phyloP scores from a whole-genome alignment of 2,888 invertebrate species.

The Nowickia ferox region DNA sequence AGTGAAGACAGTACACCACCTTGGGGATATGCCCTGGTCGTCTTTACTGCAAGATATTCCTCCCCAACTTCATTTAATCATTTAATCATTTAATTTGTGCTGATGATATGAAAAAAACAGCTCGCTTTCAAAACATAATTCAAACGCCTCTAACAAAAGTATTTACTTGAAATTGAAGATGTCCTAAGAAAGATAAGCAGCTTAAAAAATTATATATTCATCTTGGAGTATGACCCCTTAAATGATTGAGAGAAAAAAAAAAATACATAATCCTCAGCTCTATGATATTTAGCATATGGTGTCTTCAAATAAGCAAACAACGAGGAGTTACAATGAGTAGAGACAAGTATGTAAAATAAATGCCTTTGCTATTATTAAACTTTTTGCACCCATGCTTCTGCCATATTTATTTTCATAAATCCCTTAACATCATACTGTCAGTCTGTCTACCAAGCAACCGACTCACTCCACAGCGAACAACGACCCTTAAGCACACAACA shows the following conservation, averaged over 20 bases:
- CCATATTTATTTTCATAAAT: conserved; percentile 51
- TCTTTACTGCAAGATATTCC: too few relatives aligned
- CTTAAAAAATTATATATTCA: conserved; percentile 73
- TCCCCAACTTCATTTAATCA: too few relatives aligned
- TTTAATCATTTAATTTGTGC: not conserved
- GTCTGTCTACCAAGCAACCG: conserved; percentile 19
- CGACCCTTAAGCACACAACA: conserved; percentile 69
- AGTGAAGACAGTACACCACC: too few relatives aligned
- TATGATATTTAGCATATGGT: conserved; percentile 72
- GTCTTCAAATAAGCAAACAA: conserved; percentile 54
- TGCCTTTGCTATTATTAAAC: conserved; percentile 44
- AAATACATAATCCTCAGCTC: conserved; percentile 33
- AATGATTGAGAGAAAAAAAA: not conserved
- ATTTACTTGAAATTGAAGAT: conserved; percentile 55
- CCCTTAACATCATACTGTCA: conserved; percentile 53
- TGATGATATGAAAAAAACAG: not conserved
- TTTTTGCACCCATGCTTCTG: conserved; percentile 30
- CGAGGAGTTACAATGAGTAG: conserved; percentile 22
- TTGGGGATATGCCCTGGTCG: too few relatives aligned
- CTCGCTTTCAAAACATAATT: not conserved
- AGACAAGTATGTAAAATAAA: conserved; percentile 26
- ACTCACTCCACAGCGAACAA: conserved; percentile 42
- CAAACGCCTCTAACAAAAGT: conserved; percentile 3
- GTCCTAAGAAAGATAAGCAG: conserved; percentile 73
- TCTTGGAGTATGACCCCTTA: conserved; percentile 65